phyloP scores from a whole-genome alignment of 2,113 vertebrate species.

The Podocnemis expansa region DNA sequence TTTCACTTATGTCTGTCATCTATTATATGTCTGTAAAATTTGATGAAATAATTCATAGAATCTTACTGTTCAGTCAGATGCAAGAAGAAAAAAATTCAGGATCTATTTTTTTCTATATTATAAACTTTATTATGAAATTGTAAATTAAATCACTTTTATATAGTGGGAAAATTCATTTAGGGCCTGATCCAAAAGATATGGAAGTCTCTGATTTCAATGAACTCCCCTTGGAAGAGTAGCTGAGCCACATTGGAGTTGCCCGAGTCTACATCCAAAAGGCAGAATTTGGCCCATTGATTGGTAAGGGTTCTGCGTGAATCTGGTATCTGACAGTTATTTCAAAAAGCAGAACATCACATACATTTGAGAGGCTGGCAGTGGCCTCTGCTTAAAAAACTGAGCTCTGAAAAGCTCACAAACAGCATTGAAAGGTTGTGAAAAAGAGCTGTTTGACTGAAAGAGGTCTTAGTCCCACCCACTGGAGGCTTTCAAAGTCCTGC shows the following conservation, averaged over 20 bases:
- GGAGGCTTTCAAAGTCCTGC: neutral
- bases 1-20: neutral
- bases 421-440: neutral
- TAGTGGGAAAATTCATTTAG: neutral
- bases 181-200: neutral
- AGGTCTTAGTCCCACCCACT: neutral
- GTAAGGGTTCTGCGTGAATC: neutral
- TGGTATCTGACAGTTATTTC: neutral
- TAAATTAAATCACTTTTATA: neutral
- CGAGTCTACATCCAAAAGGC: neutral
- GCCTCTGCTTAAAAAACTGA: accelerated
- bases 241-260: neutral
- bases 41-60: neutral
- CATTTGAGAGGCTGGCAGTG: accelerated
- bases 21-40: neutral
- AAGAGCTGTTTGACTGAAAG: neutral
- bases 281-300: neutral
- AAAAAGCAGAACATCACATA: accelerated
- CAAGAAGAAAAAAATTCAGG: accelerated
- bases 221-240: neutral
- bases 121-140: accelerated
- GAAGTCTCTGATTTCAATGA: neutral
- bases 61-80: neutral
- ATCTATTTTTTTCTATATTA: neutral
- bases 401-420: accelerated